Evolutionary conservation across 1,140 invertebrate species (phyloP), one percentile per base, ranked within the genome.

Genomic region (Maniola jurtina): DNA sequence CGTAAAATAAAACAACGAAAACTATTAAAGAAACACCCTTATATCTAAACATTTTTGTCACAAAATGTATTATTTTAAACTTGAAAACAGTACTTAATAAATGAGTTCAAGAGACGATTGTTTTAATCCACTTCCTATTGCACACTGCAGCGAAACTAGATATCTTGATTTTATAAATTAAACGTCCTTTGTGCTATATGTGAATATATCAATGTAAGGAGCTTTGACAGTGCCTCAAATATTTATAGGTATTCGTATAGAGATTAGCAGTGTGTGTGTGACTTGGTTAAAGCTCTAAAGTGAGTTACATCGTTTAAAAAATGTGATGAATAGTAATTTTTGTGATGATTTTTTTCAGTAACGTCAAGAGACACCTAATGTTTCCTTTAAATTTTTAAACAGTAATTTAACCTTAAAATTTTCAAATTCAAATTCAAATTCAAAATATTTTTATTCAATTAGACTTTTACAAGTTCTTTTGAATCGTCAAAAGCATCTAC

Each of bases 1-100:
- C 54, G 66, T 64, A 54, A 40, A 68, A 65, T 35, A 71, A 54
- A 55, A 72, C 34, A 66, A 75, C 36, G 36, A 73, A 64, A 45
- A 63, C 38, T n/a, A 66, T n/a, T 56, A 73, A 70, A 61, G 60
- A 40, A 16, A 73, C 14, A 4, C 16, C 50, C 25, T 45, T 62
- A 15, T 47, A 8, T 4, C 25, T 36, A 61, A 55, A 59, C 74
- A 73, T 73, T 70, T 65, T 71, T 9, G 15, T 34, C 36, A 42
- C 15, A n/a, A 10, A 55, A 71, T 25, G 4, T 25, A 4, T 25
- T 25, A 25, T 4, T 25, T 2, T 25, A 25, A 25, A 25, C 1
- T 25, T 48, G 56, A 57, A 16, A 25, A 40, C 33, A 55, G 36
- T 13, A 58, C 36, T 50, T 16, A 42, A n/a, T 25, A 8, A 38